Evolutionary conservation across 2,113 vertebrate species (phyloP).

Genomic region (Verasper variegatus): DNA sequence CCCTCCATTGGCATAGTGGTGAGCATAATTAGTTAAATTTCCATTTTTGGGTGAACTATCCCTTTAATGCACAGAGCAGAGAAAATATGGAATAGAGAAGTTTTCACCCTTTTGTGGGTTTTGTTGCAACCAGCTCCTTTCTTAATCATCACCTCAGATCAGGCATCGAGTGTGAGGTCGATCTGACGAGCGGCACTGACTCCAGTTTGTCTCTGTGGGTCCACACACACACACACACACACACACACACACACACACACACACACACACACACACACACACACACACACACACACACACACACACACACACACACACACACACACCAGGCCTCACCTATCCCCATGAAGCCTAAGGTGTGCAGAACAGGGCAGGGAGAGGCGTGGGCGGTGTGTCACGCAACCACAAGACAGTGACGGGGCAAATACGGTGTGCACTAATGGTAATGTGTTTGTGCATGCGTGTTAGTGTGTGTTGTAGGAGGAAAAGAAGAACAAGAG

Average conservation of each 20-base stretch:
- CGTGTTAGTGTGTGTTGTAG: constrained; percentile 7
- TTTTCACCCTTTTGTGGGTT: neutral
- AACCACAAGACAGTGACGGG: constrained; percentile 66
- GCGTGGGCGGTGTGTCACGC: constrained; percentile 50
- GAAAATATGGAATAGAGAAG: neutral
- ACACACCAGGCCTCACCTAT: too few species aligned
- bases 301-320: too few species aligned
- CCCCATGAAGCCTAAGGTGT: neutral
- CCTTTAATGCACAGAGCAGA: neutral
- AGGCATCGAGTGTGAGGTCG: neutral
- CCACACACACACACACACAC: too few species aligned
- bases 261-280: too few species aligned
- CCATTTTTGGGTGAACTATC: too few species aligned
- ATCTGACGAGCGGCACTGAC: neutral
- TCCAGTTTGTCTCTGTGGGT: too few species aligned
- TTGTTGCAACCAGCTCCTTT: neutral
- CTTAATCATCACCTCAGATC: constrained; percentile 2
- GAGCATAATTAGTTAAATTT: too few species aligned
- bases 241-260: too few species aligned
- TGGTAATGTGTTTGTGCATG: neutral
- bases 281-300: too few species aligned
- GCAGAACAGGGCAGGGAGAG: constrained; percentile 26
- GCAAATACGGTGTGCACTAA: constrained; percentile 57
- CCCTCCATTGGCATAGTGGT: too few species aligned
- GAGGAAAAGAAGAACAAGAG: constrained; percentile 54